Percentiles rank a stretch among this genome's conserved stretches.
Conservation (phyloP, 2,888 invertebrate species). For the Adineta ricciae region DNA sequence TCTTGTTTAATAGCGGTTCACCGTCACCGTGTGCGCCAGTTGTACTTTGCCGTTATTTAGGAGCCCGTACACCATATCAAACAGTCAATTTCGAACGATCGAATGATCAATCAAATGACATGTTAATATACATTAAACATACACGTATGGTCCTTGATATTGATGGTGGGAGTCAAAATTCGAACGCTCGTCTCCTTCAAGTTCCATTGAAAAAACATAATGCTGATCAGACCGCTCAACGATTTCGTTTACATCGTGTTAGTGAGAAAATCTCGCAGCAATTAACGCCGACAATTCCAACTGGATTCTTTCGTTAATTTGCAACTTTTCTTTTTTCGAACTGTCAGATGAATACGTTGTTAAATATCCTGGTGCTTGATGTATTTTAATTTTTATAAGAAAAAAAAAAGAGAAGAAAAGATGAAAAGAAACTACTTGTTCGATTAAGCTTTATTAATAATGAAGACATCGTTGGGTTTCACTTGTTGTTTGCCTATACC, state of each 20-base stretch:
- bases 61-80: not conserved
- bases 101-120: not conserved
- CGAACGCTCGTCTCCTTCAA: not conserved
- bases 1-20: not conserved
- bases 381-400: not conserved
- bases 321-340: not conserved
- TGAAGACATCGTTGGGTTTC: not conserved
- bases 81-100: not conserved
- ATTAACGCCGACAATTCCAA: not conserved
- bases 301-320: not conserved
- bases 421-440: not conserved
- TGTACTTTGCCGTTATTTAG: not conserved
- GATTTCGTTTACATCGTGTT: not conserved
- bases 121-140: not conserved
- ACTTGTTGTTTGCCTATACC: not conserved
- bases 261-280: not conserved
- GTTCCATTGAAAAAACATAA: not conserved
- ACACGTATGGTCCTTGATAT: slow-evolving; percentile 14
- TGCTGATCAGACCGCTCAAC: not conserved
- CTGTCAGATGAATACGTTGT: not conserved
- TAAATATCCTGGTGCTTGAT: not conserved
- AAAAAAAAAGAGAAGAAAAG: not conserved
- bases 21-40: not conserved
- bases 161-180: slow-evolving; percentile 14
- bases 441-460: not conserved